Evolutionary conservation across 2,113 vertebrate species (phyloP).

Genomic region (Calyptomena viridis): DNA sequence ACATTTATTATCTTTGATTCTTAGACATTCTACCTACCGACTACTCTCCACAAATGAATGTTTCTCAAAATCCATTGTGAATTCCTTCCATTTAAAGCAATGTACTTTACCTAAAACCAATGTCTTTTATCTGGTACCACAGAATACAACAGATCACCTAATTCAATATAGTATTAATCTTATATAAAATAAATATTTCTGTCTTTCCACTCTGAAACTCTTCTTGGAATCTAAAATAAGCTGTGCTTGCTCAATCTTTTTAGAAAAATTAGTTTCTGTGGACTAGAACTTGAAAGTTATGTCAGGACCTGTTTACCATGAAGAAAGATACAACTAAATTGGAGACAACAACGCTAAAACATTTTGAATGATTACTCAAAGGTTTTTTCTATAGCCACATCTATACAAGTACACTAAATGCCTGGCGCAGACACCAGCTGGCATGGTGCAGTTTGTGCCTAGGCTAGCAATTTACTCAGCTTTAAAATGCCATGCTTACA

Average conservation of each 20-base stretch:
- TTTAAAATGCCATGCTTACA: neutral
- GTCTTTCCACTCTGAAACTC: neutral
- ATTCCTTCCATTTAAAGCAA: neutral
- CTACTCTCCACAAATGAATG: rapidly evolving
- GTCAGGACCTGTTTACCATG: neutral
- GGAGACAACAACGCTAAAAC: neutral
- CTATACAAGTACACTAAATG: neutral
- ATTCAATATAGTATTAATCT: neutral
- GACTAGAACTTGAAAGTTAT: neutral
- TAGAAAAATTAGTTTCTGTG: neutral
- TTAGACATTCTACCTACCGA: neutral
- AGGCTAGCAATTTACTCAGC: neutral
- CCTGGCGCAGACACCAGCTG: neutral
- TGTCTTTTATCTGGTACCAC: neutral
- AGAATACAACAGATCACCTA: neutral
- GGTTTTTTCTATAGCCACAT: neutral
- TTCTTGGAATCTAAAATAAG: neutral
- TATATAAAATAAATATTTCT: neutral
- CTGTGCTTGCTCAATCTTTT: neutral
- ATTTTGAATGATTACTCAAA: neutral
- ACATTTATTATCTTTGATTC: neutral
- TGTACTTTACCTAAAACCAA: neutral
- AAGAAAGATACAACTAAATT: neutral
- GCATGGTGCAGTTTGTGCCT: neutral
- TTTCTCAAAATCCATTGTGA: neutral